Evolutionary conservation across 2,113 vertebrate species (phyloP).

Genomic region (Strix aluco): DNA sequence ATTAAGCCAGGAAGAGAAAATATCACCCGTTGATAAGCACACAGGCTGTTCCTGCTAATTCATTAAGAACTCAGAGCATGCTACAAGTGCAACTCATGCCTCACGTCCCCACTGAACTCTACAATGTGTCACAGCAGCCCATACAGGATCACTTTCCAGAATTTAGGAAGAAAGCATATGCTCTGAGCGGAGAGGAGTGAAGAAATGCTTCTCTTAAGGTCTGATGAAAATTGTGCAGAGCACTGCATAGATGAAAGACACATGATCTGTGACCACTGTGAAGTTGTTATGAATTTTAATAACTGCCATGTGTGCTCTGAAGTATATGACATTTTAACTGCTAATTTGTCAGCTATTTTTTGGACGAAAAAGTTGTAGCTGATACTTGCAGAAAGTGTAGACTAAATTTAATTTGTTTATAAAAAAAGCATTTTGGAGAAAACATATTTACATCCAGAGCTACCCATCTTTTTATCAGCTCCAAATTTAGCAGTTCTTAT

Average conservation of each 20-base stretch:
- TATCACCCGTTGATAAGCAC: background rate
- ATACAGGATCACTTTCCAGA: background rate
- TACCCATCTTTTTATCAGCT: background rate
- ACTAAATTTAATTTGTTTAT: background rate
- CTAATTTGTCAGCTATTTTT: conserved; percentile 40
- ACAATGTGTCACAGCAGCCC: background rate
- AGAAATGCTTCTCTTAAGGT: background rate
- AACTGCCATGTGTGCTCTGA: conserved; percentile 12
- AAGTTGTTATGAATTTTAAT: conserved; percentile 53
- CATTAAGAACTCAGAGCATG: background rate
- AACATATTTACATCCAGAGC: background rate
- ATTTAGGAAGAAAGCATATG: background rate
- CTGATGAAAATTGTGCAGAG: conserved; percentile 19
- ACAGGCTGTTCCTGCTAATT: background rate
- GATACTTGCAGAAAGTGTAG: background rate
- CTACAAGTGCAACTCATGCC: background rate
- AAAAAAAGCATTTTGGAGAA: background rate
- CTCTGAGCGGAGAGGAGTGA: background rate
- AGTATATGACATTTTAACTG: conserved; percentile 32
- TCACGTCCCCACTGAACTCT: background rate
- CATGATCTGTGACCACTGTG: conserved; percentile 6
- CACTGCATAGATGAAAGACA: background rate
- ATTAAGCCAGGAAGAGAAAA: background rate
- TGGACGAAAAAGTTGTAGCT: conserved; percentile 1
- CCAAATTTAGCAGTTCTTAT: background rate